phyloP scores from a whole-genome alignment of 2,888 invertebrate genomes.

The Nymphalis polychloros region DNA sequence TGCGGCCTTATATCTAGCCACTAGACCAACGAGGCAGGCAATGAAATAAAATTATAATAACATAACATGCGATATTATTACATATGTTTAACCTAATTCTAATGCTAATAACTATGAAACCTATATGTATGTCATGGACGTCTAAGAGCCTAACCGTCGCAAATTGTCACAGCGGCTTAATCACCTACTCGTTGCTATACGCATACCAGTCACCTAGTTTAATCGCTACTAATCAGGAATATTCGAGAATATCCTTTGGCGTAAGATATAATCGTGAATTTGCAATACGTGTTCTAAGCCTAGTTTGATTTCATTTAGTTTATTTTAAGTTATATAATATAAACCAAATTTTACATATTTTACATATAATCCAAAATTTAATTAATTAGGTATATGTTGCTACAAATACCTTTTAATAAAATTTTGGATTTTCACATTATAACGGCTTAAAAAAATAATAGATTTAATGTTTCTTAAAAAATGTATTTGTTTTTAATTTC shows the following conservation, averaged over 20 bases:
- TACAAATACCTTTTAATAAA: too few relatives aligned
- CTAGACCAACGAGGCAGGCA: too few relatives aligned
- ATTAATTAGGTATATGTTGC: too few relatives aligned
- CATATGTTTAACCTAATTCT: not conserved
- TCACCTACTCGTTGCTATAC: constrained; percentile 17
- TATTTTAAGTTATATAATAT: too few relatives aligned
- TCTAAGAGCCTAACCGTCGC: constrained; percentile 3
- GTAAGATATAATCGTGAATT: not conserved
- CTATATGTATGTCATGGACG: not conserved
- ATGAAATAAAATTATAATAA: too few relatives aligned
- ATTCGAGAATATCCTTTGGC: constrained; percentile 3
- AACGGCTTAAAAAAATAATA: too few relatives aligned
- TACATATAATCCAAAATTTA: too few relatives aligned
- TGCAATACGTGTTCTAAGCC: not conserved
- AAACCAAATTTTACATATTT: too few relatives aligned
- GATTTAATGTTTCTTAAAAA: too few relatives aligned
- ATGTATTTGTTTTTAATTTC: too few relatives aligned
- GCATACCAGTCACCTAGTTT: constrained; percentile 24
- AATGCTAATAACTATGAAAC: not conserved
- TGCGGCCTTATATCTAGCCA: too few relatives aligned
- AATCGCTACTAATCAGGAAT: constrained; percentile 22
- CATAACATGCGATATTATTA: not conserved
- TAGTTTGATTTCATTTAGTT: not conserved
- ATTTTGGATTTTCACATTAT: too few relatives aligned
- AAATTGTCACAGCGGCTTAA: constrained; percentile 17